Conservation (phyloP, 2,797 vertebrate genomes). For the Eidolon dupreanum region DNA sequence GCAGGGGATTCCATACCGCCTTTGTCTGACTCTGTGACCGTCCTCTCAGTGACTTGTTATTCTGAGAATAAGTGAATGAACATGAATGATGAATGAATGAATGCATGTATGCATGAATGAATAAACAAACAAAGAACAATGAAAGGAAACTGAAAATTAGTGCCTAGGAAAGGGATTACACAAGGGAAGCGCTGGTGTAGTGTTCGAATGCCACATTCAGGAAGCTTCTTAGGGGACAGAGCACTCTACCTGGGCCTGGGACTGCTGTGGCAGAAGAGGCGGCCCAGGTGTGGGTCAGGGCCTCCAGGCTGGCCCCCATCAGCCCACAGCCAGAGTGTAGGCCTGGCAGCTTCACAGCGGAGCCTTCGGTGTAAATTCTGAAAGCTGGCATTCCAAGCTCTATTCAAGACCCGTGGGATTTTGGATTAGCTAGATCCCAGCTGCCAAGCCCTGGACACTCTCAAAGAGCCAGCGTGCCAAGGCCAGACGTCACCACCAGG, state of each 20-base stretch:
- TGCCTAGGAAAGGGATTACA: neutral
- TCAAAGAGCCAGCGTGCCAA: neutral
- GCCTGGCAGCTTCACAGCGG: neutral
- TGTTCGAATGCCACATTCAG: accelerated
- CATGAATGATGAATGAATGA: neutral
- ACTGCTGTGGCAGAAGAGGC: neutral
- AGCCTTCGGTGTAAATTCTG: neutral
- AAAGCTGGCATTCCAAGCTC: neutral
- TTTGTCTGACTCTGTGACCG: neutral
- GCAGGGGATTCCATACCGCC: neutral
- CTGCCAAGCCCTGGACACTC: neutral
- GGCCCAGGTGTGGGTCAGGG: accelerated
- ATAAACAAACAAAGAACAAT: neutral
- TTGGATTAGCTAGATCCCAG: neutral
- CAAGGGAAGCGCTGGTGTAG: accelerated
- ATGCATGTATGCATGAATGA: neutral
- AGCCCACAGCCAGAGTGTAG: neutral
- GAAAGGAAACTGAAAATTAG: neutral
- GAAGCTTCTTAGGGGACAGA: too few species aligned
- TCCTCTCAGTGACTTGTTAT: neutral
- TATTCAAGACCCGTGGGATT: neutral
- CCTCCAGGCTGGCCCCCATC: neutral
- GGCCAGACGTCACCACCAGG: neutral
- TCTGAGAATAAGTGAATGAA: neutral
- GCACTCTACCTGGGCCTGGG: neutral